Conservation (phyloP, 2,888 invertebrate genomes). For the Acanthoscelides obtectus region DNA sequence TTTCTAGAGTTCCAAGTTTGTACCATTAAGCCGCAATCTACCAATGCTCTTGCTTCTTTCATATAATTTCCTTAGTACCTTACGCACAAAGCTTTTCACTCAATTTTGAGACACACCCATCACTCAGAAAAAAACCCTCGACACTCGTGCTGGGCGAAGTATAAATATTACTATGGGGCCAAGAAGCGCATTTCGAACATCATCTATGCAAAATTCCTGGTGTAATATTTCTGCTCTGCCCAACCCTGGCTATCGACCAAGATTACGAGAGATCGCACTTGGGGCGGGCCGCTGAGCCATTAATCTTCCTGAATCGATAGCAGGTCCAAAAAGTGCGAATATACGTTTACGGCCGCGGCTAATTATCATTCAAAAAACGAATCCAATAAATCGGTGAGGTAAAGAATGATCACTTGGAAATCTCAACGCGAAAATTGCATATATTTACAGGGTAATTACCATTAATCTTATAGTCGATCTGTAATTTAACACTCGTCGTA, state of each 20-base stretch:
- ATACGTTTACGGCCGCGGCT: neutral
- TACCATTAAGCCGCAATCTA: too few species aligned
- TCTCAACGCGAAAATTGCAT: constrained; percentile 15
- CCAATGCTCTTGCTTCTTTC: too few species aligned
- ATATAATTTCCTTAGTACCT: too few species aligned
- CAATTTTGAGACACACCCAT: too few species aligned
- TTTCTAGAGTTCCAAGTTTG: too few species aligned
- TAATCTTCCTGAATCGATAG: neutral
- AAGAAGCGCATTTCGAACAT: too few species aligned
- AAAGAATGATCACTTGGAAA: constrained; percentile 13
- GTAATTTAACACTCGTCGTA: constrained; percentile 21
- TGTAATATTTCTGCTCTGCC: neutral
- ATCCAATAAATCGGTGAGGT: neutral
- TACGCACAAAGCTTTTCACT: too few species aligned
- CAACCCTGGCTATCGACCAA: neutral
- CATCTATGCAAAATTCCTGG: too few species aligned
- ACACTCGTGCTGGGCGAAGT: too few species aligned
- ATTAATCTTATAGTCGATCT: constrained; percentile 15
- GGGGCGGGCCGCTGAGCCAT: neutral
- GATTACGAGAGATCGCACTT: neutral
- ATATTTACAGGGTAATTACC: constrained; percentile 14
- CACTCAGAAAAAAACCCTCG: too few species aligned
- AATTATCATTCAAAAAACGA: neutral
- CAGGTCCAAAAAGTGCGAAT: neutral
- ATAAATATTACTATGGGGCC: too few species aligned